phyloP scores from a whole-genome alignment of 2,888 invertebrate genomes.

The Ectropis crepuscularia region DNA sequence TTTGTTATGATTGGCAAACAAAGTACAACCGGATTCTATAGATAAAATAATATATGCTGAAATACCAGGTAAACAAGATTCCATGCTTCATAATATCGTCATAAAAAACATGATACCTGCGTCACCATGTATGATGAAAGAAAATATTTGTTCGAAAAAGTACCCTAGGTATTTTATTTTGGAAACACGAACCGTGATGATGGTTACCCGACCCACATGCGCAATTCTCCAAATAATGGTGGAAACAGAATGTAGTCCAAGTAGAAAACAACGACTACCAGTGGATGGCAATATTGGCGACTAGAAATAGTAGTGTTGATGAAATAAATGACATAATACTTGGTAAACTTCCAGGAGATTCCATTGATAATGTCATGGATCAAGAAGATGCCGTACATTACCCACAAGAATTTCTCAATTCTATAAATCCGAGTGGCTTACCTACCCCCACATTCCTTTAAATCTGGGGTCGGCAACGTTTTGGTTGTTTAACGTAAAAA shows the following conservation, averaged over 20 bases:
- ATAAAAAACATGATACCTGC: too few species aligned
- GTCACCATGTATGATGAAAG: too few species aligned
- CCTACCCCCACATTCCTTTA: conserved; percentile 42
- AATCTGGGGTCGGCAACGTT: too few species aligned
- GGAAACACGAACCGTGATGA: conserved; percentile 21
- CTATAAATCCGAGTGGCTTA: conserved; percentile 41
- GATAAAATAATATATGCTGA: too few species aligned
- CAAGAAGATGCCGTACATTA: conserved; percentile 45
- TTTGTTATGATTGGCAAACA: neutral
- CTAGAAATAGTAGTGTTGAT: neutral
- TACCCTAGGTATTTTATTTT: conserved; percentile 1
- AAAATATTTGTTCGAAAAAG: too few species aligned
- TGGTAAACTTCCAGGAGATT: conserved; percentile 39
- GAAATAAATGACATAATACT: conserved; percentile 24
- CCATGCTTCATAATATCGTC: too few species aligned
- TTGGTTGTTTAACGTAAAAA: too few species aligned
- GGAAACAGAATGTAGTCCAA: neutral
- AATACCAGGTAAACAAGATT: too few species aligned
- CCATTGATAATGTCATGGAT: conserved; percentile 44
- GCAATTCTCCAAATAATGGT: too few species aligned
- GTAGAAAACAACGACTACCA: neutral
- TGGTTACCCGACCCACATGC: neutral
- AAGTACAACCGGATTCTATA: too few species aligned
- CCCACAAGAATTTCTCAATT: conserved; percentile 50
- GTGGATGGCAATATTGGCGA: neutral